Conservation (phyloP, 2,888 invertebrate species). For the Nomada ferruginata region DNA sequence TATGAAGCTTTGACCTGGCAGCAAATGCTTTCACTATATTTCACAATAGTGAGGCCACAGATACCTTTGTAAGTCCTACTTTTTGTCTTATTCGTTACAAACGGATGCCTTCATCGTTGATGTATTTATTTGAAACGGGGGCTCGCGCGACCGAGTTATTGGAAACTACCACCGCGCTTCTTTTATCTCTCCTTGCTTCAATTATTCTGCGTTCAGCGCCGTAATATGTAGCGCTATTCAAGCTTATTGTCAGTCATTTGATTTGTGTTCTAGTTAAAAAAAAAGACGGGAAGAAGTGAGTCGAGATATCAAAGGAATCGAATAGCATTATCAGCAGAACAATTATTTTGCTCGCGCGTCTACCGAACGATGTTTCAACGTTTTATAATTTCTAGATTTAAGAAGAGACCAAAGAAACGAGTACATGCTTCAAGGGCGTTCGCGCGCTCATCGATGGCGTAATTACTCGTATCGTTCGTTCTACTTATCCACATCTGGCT, state of each 20-base stretch:
- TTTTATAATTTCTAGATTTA: slow-evolving; percentile 5
- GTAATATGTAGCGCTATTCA: too few relatives aligned
- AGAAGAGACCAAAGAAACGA: neutral
- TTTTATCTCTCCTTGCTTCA: neutral
- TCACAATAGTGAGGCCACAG: neutral
- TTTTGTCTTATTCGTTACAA: neutral
- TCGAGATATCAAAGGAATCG: neutral
- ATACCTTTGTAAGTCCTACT: neutral
- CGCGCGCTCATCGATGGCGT: slow-evolving; percentile 20
- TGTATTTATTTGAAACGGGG: neutral
- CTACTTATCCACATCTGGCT: neutral
- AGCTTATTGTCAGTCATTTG: neutral
- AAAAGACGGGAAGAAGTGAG: neutral
- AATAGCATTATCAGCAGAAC: neutral
- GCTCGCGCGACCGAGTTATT: neutral
- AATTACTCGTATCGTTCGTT: slow-evolving; percentile 24
- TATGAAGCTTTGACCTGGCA: neutral
- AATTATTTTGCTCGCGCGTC: neutral
- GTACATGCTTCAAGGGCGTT: slow-evolving; percentile 10
- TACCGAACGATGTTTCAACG: slow-evolving; percentile 5
- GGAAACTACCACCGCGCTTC: too few relatives aligned
- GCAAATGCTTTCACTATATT: neutral
- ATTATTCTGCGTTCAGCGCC: neutral
- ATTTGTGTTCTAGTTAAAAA: neutral
- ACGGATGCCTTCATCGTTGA: neutral